Conservation (phyloP, 2,113 vertebrate genomes). For the Pedetes capensis region DNA sequence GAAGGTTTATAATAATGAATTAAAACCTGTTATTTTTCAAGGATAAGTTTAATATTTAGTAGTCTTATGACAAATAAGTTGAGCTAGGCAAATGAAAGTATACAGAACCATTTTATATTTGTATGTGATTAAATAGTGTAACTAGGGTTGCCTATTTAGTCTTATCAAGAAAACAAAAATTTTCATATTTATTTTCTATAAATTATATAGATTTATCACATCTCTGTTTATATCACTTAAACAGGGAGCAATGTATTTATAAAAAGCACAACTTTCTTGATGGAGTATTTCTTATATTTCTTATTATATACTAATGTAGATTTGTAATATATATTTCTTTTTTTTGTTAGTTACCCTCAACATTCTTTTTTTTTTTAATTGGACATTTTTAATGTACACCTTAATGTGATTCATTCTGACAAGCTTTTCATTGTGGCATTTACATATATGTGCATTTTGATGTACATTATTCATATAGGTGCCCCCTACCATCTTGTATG, state of each 20-base stretch:
- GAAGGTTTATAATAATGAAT: neutral
- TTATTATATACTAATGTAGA: neutral
- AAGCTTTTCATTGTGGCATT: too few species aligned
- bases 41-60: neutral
- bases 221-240: neutral
- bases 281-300: neutral
- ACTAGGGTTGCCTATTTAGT: neutral
- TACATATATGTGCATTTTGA: too few species aligned
- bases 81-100: neutral
- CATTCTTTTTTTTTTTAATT: too few species aligned
- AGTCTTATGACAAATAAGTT: neutral
- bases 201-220: neutral
- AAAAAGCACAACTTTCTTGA: neutral
- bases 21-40: conserved; percentile 28
- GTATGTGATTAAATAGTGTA: neutral
- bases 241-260: neutral
- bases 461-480: too few species aligned
- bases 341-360: too few species aligned
- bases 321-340: neutral
- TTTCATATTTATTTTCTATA: neutral
- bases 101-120: neutral
- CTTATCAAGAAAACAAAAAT: neutral
- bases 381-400: too few species aligned
- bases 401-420: too few species aligned
- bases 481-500: too few species aligned